phyloP scores from a whole-genome alignment of 2,797 vertebrate genomes.

The Rhinichthys osculus region DNA sequence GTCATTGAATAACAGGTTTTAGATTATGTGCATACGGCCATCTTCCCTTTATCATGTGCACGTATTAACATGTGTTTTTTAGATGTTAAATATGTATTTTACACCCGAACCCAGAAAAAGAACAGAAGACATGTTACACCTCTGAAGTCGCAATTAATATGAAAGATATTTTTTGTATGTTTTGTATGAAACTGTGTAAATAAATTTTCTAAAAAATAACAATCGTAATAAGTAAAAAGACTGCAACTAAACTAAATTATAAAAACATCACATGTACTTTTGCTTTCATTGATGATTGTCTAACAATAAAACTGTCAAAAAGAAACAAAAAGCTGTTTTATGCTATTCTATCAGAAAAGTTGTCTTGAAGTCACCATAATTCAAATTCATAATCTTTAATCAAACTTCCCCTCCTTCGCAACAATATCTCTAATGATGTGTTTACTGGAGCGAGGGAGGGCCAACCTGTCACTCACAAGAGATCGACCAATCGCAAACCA shows the following conservation, averaged over 20 bases:
- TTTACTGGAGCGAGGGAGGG: neutral
- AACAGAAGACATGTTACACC: constrained; percentile 2
- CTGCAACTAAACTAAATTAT: neutral
- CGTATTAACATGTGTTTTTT: neutral
- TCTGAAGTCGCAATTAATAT: neutral
- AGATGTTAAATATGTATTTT: neutral
- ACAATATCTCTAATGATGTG: neutral
- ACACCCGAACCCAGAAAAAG: neutral
- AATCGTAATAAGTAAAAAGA: neutral
- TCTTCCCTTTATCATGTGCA: neutral
- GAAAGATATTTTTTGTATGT: constrained; percentile 36
- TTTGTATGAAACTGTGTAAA: constrained; percentile 25
- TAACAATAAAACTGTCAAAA: constrained; percentile 11
- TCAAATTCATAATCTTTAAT: neutral
- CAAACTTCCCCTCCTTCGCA: neutral
- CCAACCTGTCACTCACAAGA: neutral
- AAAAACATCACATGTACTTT: neutral
- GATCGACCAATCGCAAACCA: neutral
- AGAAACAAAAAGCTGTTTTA: neutral
- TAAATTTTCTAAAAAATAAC: neutral
- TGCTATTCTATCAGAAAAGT: neutral
- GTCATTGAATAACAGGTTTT: neutral
- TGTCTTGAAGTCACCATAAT: neutral
- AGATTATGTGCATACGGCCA: neutral
- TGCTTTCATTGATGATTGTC: constrained; percentile 12